Evolutionary conservation across 2,888 invertebrate genomes (phyloP), one percentile per base, ranked within the genome.

Genomic region (Epicampocera succincta): DNA sequence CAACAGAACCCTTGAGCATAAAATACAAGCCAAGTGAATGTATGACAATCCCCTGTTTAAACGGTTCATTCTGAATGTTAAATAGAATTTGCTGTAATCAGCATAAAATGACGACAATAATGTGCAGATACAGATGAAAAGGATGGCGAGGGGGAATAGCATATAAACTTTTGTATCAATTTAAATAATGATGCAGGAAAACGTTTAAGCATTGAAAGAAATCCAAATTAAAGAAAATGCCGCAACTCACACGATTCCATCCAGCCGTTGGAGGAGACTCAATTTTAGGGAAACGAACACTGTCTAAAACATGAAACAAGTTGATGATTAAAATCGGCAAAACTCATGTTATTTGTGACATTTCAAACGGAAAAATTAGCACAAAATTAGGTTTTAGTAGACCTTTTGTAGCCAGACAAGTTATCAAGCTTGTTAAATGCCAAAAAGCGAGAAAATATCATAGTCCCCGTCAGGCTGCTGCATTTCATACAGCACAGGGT

Each of bases 81-180:
- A 71, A 63, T 40, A 68, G 68, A 82, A 60, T 76, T 52, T 72
- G 46, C 75, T 79, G 65, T 79, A 74, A 75, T 81, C 83, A 81
- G 77, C 74, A 75, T 75, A 75, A 73, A 77, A 71, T 74, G 68
- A 60, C 73, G 68, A 60, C 73, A 77, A 71, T 33, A 73, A 65
- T 19, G 56, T 2, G 15, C 29, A 21, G 50, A 63, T 58, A 61
- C 8, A 52, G 42, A 58, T 52, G 17, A 29, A 46, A 6, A 19
- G 44, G 44, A 13, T 21, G 15, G 12, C 33, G 4, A 19, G 44
- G 44, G 15, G 3, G 29, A 29, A 15, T 25, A 5, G 46, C 1
- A 4, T 19, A 9, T n/a, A 48, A 19, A 8, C 3, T 40, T 44
- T 38, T 48, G 11, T 52, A 33, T 15, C 8, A 17, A 48, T 21